Base-by-base conservation (phyloP, 2,888 invertebrate species). In the Cantharis rustica region DNA sequence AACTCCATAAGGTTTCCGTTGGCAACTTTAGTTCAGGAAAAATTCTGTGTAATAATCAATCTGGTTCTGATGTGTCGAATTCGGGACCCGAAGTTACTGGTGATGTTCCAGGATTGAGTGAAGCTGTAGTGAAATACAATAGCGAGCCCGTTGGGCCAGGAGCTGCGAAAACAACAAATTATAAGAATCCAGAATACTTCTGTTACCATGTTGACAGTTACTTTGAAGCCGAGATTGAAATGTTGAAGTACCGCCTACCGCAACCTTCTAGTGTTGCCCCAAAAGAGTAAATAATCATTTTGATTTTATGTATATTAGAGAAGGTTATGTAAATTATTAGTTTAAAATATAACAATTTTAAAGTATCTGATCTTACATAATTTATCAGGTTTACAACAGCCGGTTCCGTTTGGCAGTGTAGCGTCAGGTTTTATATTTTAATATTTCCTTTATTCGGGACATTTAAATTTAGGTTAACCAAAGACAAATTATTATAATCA, bases 121-220 rank as follows among this genome's bases (percentile, higher is more conserved):
- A 88, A 75, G 91, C 91, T 47, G 90, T 91, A 71, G 89, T 93
- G 0, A 90, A 89, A 71, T 88, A 91, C 26, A 87, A 90, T 2
- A 84, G 88, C 0, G 88, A 89, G 75, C 90, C 92, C 31, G 92
- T 94, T n/a, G 94, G 94, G 13, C 95, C 95, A 26, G 93, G 92
- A 66, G 94, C 95, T 10, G 87, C 90, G 27, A 95, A 95, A 87
- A 83, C 80, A 72, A 87, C 89, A 75, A 92, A 91, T 10, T 97
- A 96, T 86, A 96, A 96, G 89, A 95, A 95, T 79, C 95, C 96
- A 0, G 96, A 97, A 89, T 97, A 97, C 86, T 97, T 93, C 84
- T 93, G 93, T 81, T 96, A 95, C 84, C 92, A 95, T 84, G 90
- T 90, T 64, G 92, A 90, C 82, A 95, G 94, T 81, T 97, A 92